Base-by-base conservation (phyloP, 2,888 invertebrate genomes). In the Strigamia transsilvanica region DNA sequence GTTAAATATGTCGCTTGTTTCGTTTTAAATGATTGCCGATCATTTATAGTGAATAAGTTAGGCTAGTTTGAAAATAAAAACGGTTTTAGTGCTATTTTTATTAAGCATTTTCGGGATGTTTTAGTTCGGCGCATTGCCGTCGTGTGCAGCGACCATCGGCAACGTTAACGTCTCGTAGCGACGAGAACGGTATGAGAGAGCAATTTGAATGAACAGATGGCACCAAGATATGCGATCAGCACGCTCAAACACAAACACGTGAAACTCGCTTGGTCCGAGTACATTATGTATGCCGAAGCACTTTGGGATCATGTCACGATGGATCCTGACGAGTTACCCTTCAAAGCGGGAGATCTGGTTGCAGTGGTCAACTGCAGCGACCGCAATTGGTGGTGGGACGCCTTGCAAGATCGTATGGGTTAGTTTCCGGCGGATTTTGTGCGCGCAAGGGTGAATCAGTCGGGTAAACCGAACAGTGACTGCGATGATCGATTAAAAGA, bases 401-500 rank as follows among this genome's bases (percentile, higher is more conserved):
- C 89, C 21, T 87, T 88, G 66, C 90, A 90, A 84, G 87, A 86
- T 21, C 90, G 90, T 83, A 90, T 91, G 83, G 94, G 95, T 83
- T 95, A 94, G 94, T 94, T 95, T 88, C 94, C 94, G 61, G 93
- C 94, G 82, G 92, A 93, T 83, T 94, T 94, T 88, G 94, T 95
- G 83, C 90, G 94, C 88, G 91, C 92, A 85, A 88, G 92, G 82
- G 92, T 92, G 15, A 92, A 92, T 87, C 92, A 92, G 86, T 91
- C 91, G 84, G 92, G 83, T 85, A 81, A 84, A 84, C 18, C 79
- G 32, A 77, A 34, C 18, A 10, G 38, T 77, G 77, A 77, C n/a
- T 32, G 91, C 90, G 21, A 91, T 90, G 3, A 90, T 91, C 89
- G 90, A 90, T 9, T 89, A 90, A 5, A 90, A 90, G 38, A 86